phyloP scores from a whole-genome alignment of 2,888 invertebrate species.

The Strigamia crassipes region DNA sequence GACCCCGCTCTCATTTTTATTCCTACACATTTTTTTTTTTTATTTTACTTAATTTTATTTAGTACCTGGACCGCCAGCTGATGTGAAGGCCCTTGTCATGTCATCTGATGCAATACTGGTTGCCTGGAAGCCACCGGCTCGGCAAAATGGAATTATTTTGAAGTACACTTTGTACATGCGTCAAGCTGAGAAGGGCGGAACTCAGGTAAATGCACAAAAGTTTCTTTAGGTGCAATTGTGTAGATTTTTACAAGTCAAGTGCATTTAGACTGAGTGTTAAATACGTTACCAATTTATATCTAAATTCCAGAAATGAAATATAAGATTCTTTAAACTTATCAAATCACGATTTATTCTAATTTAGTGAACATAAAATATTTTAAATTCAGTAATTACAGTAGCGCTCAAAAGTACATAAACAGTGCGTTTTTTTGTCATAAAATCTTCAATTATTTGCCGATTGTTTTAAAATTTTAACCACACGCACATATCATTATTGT shows the following conservation, averaged over 20 bases:
- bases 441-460: too few species aligned
- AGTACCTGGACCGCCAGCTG: conserved; percentile 92
- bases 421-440: too few species aligned
- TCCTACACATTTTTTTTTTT: neutral
- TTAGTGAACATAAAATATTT: too few species aligned
- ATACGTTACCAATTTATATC: neutral
- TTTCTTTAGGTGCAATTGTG: neutral
- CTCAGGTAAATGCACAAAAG: conserved; percentile 20
- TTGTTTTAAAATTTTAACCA: too few species aligned
- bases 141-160: conserved; percentile 89
- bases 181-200: conserved; percentile 56
- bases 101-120: conserved; percentile 87
- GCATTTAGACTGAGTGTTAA: neutral
- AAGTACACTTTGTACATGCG: conserved; percentile 88
- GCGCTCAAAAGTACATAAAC: too few species aligned
- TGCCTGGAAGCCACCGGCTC: conserved; percentile 90
- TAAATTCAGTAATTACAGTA: too few species aligned
- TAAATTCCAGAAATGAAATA: too few species aligned
- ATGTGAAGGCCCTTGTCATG: conserved; percentile 91
- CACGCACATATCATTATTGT: too few species aligned
- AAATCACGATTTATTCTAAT: too few species aligned
- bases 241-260: neutral
- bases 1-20: neutral
- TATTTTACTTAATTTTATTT: conserved; percentile 54
- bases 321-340: too few species aligned